These are phyloP conservation scores for Alligator mississippiensis DNA, from an alignment of 2,113 vertebrate genomes.

Conservation along the genomic window DNA sequence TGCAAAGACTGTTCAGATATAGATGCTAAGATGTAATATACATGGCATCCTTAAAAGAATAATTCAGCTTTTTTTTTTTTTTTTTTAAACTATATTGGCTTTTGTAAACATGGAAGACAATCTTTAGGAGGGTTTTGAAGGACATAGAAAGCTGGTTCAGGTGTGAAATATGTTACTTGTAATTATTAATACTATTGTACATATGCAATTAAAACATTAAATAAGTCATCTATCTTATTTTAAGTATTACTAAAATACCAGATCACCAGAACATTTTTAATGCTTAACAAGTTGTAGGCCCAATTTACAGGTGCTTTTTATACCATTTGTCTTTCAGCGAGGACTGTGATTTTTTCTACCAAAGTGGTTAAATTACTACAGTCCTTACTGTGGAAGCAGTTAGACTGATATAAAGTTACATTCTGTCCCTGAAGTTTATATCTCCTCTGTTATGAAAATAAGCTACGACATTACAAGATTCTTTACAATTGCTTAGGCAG, in stretches of 20 bases:
- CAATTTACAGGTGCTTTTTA: background rate
- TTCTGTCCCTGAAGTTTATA: background rate
- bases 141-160: background rate
- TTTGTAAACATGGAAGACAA: background rate
- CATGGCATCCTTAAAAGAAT: background rate
- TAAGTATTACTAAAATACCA: background rate
- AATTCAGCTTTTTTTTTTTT: background rate
- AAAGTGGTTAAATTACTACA: background rate
- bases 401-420: background rate
- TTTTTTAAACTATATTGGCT: background rate
- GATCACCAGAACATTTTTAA: background rate
- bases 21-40: background rate
- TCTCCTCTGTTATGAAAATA: background rate
- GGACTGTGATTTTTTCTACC: background rate
- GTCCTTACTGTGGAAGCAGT: background rate
- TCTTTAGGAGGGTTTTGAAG: background rate
- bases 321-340: background rate
- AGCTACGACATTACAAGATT: background rate
- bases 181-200: background rate
- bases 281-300: background rate
- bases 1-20: background rate
- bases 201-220: background rate
- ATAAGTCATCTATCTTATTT: background rate
- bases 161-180: background rate
- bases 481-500: background rate